Evolutionary conservation across 2,888 invertebrate species (phyloP), one percentile per base, ranked within the genome.

Genomic region (Neoitamus cyanurus): DNA sequence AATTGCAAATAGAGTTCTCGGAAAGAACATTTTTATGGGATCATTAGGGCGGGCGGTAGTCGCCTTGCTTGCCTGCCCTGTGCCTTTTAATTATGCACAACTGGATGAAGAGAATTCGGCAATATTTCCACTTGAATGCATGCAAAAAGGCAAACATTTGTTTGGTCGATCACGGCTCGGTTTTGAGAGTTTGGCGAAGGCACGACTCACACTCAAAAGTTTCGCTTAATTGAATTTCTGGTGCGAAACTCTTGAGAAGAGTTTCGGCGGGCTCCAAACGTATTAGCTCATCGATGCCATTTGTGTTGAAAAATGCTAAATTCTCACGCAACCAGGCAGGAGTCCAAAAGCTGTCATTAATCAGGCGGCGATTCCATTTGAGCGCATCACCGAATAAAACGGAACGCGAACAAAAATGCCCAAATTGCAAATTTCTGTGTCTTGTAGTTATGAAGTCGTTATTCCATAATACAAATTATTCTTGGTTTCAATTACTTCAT

Each of bases 51-150:
- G 9, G 15, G n/a, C 31, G n/a, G 25, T 2, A 11, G 69, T 0
- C 15, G 48, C 13, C 3, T 2, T 11, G 7, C 20, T 70, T 28
- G 30, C 31, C 30, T 70, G n/a, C 13, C 11, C 31, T 34, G 31
- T 20, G 25, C 37, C 30, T 25, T 75, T 75, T 75, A 75, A 75
- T 75, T 75, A 75, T 75, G 75, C 75, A 70, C 30, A 70, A 31
- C 31, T 31, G 31, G 3, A 70, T 70, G n/a, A 30, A 30, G 15
- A n/a, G 13, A 70, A 70, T 70, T 58, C 58, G 58, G 58, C 25
- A 58, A 58, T 58, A 58, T 58, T 58, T 58, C 58, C 9, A 20
- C 6, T 25, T 7, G 58, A 25, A 58, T 58, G 58, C 58, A 58
- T 58, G 58, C 25, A 3, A 58, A 48, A 58, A 58, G 58, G 58